phyloP scores from a whole-genome alignment of 2,113 vertebrate species.

The Epinephelus moara region DNA sequence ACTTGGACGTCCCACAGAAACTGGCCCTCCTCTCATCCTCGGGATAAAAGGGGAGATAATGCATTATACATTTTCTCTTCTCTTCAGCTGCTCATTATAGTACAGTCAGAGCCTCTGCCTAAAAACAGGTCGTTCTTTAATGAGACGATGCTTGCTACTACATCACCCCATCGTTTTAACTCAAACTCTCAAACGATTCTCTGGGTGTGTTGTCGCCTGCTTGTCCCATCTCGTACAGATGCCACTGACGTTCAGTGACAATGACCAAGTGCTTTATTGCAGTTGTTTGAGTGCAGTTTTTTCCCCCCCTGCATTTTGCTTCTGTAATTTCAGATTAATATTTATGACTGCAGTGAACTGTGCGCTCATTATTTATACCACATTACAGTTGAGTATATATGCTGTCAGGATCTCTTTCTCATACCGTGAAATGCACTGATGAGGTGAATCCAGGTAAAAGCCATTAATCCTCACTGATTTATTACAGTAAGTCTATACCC shows the following conservation, averaged over 20 bases:
- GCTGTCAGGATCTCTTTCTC: slow-evolving; percentile 17
- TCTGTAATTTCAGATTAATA: slow-evolving; percentile 43
- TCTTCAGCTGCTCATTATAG: slow-evolving; percentile 70
- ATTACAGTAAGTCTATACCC: slow-evolving; percentile 20
- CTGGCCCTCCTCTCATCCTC: slow-evolving; percentile 65
- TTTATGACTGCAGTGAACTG: slow-evolving; percentile 40
- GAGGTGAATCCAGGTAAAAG: slow-evolving; percentile 52
- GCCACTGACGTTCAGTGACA: neutral
- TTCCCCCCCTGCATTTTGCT: neutral
- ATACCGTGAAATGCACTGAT: slow-evolving; percentile 23
- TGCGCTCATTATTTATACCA: slow-evolving; percentile 56
- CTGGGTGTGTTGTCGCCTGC: neutral
- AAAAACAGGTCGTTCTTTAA: slow-evolving; percentile 63
- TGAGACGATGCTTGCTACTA: slow-evolving; percentile 46
- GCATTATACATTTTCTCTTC: slow-evolving; percentile 71
- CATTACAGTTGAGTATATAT: slow-evolving; percentile 33
- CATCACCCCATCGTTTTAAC: slow-evolving; percentile 36
- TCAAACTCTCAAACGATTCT: slow-evolving; percentile 1
- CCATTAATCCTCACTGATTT: slow-evolving; percentile 22
- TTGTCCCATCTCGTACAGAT: neutral
- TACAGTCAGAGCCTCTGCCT: slow-evolving; percentile 61
- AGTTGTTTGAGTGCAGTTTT: slow-evolving; percentile 1
- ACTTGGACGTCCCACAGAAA: slow-evolving; percentile 75
- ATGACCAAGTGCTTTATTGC: slow-evolving; percentile 9
- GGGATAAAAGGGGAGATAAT: slow-evolving; percentile 71